Percentiles rank a stretch among this genome's conserved stretches.
Conservation (phyloP, 2,888 invertebrate genomes). For the Aspidiotus destructor region DNA sequence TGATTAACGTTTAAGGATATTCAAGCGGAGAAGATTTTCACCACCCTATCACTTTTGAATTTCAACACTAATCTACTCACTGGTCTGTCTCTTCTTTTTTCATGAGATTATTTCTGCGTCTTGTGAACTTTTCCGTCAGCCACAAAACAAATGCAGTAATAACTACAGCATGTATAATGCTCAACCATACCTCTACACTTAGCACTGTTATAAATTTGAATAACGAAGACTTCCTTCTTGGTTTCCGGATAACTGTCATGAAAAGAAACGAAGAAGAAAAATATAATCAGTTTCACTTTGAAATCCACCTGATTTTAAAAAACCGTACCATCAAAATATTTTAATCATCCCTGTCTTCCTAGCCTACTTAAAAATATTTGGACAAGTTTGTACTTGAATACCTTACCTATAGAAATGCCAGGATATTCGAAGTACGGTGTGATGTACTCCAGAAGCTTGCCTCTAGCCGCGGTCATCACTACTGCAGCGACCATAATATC, state of each 20-base stretch:
- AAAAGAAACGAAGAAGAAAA: constrained; percentile 14
- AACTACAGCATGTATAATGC: constrained; percentile 71
- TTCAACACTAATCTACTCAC: not conserved
- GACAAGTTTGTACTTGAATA: not conserved
- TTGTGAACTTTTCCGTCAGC: constrained; percentile 79
- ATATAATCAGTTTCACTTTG: not conserved
- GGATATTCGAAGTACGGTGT: constrained; percentile 86
- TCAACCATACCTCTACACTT: constrained; percentile 76
- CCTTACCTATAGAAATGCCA: constrained; percentile 81
- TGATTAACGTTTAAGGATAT: not conserved
- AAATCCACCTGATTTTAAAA: not conserved
- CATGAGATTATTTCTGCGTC: not conserved
- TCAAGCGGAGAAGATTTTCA: not conserved
- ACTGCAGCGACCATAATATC: constrained; percentile 73
- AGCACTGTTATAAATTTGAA: constrained; percentile 92
- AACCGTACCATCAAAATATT: not conserved
- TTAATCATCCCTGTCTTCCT: not conserved
- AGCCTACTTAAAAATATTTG: no score
- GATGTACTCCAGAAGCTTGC: constrained; percentile 81
- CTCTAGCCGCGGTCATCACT: constrained; percentile 82
- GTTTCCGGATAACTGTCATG: constrained; percentile 67
- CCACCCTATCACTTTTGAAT: not conserved
- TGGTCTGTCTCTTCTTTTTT: not conserved
- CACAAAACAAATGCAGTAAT: constrained; percentile 80
- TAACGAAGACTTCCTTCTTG: constrained; percentile 66